These are phyloP conservation scores for Mamestra brassicae DNA, from an alignment of 2,888 invertebrate species.

Conservation along the genomic window DNA sequence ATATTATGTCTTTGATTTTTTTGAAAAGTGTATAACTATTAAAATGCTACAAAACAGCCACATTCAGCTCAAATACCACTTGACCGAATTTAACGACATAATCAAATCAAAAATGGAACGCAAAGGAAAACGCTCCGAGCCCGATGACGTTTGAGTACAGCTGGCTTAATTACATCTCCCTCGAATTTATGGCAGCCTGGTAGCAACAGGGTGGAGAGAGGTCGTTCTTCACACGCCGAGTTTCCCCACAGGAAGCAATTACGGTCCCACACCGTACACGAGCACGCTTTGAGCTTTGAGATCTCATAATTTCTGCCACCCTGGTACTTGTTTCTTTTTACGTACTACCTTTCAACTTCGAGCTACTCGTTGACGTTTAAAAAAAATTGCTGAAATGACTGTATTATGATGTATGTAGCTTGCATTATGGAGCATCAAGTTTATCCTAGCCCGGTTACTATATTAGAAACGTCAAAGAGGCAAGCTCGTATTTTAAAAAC, in stretches of 20 bases:
- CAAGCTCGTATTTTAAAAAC: too few relatives aligned
- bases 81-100: constrained; percentile 50
- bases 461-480: background rate
- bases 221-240: constrained; percentile 80
- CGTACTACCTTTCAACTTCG: constrained; percentile 41
- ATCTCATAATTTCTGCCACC: constrained; percentile 75
- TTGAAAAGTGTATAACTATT: background rate
- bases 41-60: constrained; percentile 2
- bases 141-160: constrained; percentile 62
- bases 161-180: constrained; percentile 73
- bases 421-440: background rate
- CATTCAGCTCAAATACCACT: constrained; percentile 37
- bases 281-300: constrained; percentile 74
- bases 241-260: constrained; percentile 83
- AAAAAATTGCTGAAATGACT: background rate
- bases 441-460: background rate
- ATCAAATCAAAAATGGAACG: constrained; percentile 58
- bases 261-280: constrained; percentile 71
- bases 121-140: constrained; percentile 51
- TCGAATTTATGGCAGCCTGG: constrained; percentile 77
- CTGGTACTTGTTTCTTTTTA: constrained; percentile 71
- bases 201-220: constrained; percentile 74
- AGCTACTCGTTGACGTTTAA: constrained; percentile 1
- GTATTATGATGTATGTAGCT: background rate
- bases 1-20: background rate